A percentile compares a stretch with the other conserved stretches of the same genome.
Conservation (phyloP, 2,888 invertebrate genomes). For the Tetragonisca angustula region DNA sequence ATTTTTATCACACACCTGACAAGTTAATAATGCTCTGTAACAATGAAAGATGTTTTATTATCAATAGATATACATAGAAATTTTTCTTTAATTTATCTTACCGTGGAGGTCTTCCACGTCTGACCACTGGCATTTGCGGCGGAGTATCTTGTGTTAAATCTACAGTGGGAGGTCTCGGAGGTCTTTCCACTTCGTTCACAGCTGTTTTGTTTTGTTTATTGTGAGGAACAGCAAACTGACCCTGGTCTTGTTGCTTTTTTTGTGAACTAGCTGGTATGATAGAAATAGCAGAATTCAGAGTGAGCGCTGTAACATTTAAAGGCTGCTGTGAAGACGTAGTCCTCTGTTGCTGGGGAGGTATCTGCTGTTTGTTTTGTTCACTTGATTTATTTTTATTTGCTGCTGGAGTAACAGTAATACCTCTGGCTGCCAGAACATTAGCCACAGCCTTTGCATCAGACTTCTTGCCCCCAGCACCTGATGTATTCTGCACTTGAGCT, state of each 20-base stretch:
- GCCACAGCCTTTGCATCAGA: slow-evolving; percentile 91
- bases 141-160: slow-evolving; percentile 83
- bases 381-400: slow-evolving; percentile 84
- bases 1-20: slow-evolving; percentile 85
- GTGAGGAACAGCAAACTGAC: slow-evolving; percentile 83
- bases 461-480: slow-evolving; percentile 84
- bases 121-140: slow-evolving; percentile 81
- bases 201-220: slow-evolving; percentile 78
- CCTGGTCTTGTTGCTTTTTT: slow-evolving; percentile 81
- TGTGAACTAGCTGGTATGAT: slow-evolving; percentile 85
- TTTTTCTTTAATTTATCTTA: slow-evolving; percentile 50
- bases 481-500: slow-evolving; percentile 79
- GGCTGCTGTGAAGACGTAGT: slow-evolving; percentile 79
- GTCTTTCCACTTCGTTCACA: slow-evolving; percentile 82
- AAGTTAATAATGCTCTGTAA: slow-evolving; percentile 76
- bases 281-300: slow-evolving; percentile 87
- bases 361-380: slow-evolving; percentile 76
- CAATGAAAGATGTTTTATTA: slow-evolving; percentile 6
- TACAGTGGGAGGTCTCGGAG: slow-evolving; percentile 84
- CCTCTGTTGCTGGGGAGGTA: slow-evolving; percentile 76
- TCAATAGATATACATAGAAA: neutral
- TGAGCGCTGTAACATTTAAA: slow-evolving; percentile 83
- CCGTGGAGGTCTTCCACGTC: slow-evolving; percentile 82
- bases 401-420: slow-evolving; percentile 91
- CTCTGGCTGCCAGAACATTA: slow-evolving; percentile 90